Evolutionary conservation across 1,140 invertebrate genomes (phyloP).

Genomic region (Periplaneta americana): DNA sequence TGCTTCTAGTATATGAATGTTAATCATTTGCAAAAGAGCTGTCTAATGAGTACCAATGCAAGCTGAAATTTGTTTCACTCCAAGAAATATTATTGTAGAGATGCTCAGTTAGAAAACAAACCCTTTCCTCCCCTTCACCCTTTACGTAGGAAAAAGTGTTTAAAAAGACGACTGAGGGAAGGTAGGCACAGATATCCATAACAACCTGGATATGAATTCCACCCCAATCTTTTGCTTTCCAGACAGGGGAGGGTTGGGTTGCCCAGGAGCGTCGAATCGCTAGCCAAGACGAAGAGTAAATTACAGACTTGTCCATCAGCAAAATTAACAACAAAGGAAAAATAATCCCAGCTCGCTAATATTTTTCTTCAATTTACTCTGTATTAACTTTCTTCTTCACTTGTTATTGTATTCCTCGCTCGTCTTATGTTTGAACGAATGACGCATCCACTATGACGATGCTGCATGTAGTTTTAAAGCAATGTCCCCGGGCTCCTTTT

Average conservation of each 20-base stretch:
- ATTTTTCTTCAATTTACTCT: conserved; percentile 8
- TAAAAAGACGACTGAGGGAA: neutral
- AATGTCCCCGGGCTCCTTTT: neutral
- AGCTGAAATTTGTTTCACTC: too few species aligned
- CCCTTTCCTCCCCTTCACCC: neutral
- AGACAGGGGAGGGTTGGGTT: neutral
- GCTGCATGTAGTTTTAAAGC: neutral
- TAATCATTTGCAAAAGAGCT: too few species aligned
- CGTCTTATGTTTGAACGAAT: neutral
- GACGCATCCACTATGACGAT: neutral
- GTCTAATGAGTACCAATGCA: too few species aligned
- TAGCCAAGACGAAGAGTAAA: neutral
- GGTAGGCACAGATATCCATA: neutral
- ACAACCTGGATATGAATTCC: neutral
- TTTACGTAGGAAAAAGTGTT: neutral
- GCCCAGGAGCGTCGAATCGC: too few species aligned
- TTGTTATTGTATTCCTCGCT: neutral
- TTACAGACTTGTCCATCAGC: neutral
- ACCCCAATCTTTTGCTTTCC: neutral
- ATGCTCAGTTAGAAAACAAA: neutral
- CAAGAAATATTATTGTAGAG: too few species aligned
- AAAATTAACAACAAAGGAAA: neutral
- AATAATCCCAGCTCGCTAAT: neutral
- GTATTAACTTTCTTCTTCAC: neutral
- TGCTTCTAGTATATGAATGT: too few species aligned